Percentiles rank a stretch among this genome's conserved stretches.
These are phyloP conservation scores for Rhodophaea formosa DNA, from an alignment of 2,888 invertebrate genomes.

Conservation along the genomic window DNA sequence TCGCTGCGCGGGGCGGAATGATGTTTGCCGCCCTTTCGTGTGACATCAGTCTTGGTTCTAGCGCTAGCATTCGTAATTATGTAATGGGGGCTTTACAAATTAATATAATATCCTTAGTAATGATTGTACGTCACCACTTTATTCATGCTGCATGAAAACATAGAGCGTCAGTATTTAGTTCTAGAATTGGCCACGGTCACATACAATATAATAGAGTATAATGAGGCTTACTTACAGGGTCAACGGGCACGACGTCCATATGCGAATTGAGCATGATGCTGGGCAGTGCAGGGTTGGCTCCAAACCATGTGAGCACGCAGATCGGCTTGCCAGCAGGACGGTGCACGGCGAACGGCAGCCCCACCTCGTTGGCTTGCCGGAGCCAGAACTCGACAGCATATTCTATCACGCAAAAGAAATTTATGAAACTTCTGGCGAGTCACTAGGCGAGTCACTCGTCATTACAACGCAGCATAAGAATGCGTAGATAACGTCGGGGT, in stretches of 20 bases:
- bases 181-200: neutral
- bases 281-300: conserved; percentile 85
- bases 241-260: conserved; percentile 97
- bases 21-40: too few relatives aligned
- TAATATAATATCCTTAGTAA: too few relatives aligned
- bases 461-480: too few relatives aligned
- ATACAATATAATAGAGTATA: neutral
- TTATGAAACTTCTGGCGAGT: neutral
- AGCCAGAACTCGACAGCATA: conserved; percentile 86
- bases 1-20: too few relatives aligned
- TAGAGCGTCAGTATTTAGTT: too few relatives aligned
- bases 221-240: conserved; percentile 77
- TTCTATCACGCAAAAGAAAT: conserved; percentile 63
- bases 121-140: too few relatives aligned
- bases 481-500: too few relatives aligned
- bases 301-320: conserved; percentile 86
- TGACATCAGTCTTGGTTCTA: too few relatives aligned
- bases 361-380: conserved; percentile 85
- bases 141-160: too few relatives aligned
- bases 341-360: conserved; percentile 83
- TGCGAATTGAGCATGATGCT: conserved; percentile 94
- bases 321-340: conserved; percentile 60
- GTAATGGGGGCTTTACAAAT: too few relatives aligned
- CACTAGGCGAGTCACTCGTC: too few relatives aligned
- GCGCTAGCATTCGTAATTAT: too few relatives aligned